Evolutionary conservation across 1,140 invertebrate genomes (phyloP).

Genomic region (Anoplolepis gracilipes): DNA sequence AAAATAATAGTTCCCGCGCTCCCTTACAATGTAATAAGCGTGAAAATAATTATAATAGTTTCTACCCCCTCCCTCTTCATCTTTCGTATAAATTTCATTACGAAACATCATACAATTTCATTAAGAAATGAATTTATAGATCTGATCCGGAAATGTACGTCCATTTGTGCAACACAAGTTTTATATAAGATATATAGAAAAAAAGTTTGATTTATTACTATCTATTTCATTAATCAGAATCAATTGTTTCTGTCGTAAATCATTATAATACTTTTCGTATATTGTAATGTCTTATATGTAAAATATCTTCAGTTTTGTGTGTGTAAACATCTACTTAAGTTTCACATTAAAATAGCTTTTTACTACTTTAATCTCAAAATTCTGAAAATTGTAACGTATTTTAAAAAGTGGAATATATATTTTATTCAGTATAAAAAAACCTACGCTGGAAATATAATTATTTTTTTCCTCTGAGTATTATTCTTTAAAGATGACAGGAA

Average conservation of each 20-base stretch:
- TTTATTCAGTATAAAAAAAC: no score
- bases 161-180: background rate
- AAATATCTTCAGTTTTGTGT: no score
- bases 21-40: conserved; percentile 23
- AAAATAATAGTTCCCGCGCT: background rate
- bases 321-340: no score
- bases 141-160: background rate
- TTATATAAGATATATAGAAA: background rate
- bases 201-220: background rate
- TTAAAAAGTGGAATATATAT: no score
- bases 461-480: background rate
- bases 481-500: background rate
- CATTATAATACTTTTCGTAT: background rate
- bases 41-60: conserved; percentile 26
- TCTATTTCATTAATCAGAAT: conserved; percentile 2
- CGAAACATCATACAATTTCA: background rate
- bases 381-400: no score
- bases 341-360: no score
- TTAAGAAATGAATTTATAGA: background rate
- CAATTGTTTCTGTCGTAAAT: conserved; percentile 8
- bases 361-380: no score
- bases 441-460: no score
- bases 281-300: no score
- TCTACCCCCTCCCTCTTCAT: background rate
- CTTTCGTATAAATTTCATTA: no score